These are phyloP conservation scores for Xestobium rufovillosum DNA, from an alignment of 2,888 invertebrate genomes.

Conservation along the genomic window DNA sequence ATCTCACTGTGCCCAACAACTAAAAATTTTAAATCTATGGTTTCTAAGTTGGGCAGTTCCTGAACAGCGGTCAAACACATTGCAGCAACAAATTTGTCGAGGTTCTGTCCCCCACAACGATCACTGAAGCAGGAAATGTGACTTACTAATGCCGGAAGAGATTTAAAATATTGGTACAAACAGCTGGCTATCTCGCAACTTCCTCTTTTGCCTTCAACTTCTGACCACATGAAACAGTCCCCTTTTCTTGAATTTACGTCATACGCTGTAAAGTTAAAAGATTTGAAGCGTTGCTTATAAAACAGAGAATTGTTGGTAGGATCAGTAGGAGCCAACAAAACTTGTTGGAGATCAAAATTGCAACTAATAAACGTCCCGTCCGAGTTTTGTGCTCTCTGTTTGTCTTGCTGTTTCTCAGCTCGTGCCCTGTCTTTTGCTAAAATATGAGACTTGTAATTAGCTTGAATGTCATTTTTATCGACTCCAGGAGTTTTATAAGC, in stretches of 20 bases:
- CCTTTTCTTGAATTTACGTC: slow-evolving; percentile 20
- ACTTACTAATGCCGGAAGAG: slow-evolving; percentile 18
- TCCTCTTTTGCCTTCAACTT: slow-evolving; percentile 22
- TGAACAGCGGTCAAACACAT: slow-evolving; percentile 25
- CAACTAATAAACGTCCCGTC: slow-evolving; percentile 13
- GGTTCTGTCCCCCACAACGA: slow-evolving; percentile 28
- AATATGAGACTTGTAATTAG: slow-evolving; percentile 9
- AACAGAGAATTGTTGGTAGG: slow-evolving; percentile 22
- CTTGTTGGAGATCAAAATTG: slow-evolving; percentile 25
- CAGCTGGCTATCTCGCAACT: slow-evolving; percentile 23
- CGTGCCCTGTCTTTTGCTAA: slow-evolving; percentile 6
- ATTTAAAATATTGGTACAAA: slow-evolving; percentile 21
- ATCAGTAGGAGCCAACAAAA: slow-evolving; percentile 17
- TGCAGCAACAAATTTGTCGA: slow-evolving; percentile 24
- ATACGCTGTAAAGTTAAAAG: slow-evolving; percentile 22
- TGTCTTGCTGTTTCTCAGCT: slow-evolving; percentile 11
- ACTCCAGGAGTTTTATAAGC: slow-evolving; percentile 5
- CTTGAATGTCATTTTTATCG: slow-evolving; percentile 4
- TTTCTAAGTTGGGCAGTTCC: slow-evolving; percentile 20
- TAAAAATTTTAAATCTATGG: slow-evolving; percentile 25
- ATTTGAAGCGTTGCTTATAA: slow-evolving; percentile 20
- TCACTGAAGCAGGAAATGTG: slow-evolving; percentile 26
- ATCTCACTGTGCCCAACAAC: slow-evolving; percentile 17
- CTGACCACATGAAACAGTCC: slow-evolving; percentile 26
- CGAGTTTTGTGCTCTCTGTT: slow-evolving; percentile 9